These are phyloP conservation scores for Drosophila truncata DNA, from an alignment of 1,140 invertebrate species.

Conservation along the genomic window DNA sequence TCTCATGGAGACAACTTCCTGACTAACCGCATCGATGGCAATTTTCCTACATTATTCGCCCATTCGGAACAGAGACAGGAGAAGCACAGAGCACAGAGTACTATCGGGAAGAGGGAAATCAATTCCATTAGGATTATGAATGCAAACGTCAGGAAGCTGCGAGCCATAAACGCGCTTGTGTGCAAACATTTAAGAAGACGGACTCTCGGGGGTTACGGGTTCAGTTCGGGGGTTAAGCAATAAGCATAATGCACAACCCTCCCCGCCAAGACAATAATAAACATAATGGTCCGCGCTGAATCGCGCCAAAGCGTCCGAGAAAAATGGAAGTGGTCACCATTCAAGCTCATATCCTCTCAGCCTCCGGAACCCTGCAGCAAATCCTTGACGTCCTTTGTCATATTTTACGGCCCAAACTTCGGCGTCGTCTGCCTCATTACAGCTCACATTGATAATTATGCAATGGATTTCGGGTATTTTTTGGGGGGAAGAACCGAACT, in stretches of 20 bases:
- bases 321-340: constrained; percentile 44
- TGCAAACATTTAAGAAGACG: constrained; percentile 73
- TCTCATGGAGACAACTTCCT: constrained; percentile 45
- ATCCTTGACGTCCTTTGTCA: constrained; percentile 64
- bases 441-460: constrained; percentile 76
- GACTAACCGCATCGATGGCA: constrained; percentile 64
- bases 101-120: constrained; percentile 46
- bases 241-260: constrained; percentile 71
- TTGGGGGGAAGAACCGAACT: background rate
- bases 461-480: constrained; percentile 28
- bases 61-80: constrained; percentile 46
- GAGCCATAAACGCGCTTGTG: constrained; percentile 81
- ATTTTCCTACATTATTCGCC: constrained; percentile 72
- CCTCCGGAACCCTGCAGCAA: constrained; percentile 44
- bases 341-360: constrained; percentile 15
- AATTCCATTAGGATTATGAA: constrained; percentile 84
- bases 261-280: constrained; percentile 72
- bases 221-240: constrained; percentile 50
- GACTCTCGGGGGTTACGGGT: constrained; percentile 15
- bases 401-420: constrained; percentile 53
- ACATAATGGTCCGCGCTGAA: constrained; percentile 73
- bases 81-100: constrained; percentile 5
- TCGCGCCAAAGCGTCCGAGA: constrained; percentile 63
- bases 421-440: constrained; percentile 69
- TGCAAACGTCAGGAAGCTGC: constrained; percentile 75